Conservation (phyloP, 2,797 vertebrate genomes). For the Acropternis orthonyx region DNA sequence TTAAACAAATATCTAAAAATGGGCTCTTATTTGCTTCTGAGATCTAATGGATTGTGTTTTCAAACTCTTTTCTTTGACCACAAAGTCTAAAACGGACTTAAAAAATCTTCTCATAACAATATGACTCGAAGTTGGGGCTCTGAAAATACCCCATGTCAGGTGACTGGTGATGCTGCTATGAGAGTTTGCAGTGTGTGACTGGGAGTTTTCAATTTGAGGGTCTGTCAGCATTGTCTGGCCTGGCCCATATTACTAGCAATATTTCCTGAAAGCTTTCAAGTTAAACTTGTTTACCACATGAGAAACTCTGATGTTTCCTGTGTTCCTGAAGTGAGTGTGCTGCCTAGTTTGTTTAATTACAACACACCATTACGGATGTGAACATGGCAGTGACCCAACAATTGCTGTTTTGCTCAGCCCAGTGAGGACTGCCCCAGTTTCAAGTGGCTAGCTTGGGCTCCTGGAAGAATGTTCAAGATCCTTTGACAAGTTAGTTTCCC, state of each 20-base stretch:
- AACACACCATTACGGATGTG: background rate
- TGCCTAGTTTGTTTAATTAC: slow-evolving; percentile 20
- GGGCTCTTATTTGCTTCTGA: background rate
- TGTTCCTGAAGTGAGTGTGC: background rate
- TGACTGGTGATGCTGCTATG: background rate
- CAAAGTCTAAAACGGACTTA: background rate
- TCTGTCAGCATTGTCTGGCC: background rate
- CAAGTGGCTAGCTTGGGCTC: background rate
- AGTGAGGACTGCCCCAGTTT: rapidly evolving
- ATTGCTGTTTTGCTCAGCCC: background rate
- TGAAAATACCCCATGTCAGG: background rate
- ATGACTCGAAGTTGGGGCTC: background rate
- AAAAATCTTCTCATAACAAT: background rate
- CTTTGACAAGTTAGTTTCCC: background rate
- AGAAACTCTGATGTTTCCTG: background rate
- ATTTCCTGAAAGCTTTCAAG: slow-evolving; percentile 23
- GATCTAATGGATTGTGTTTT: background rate
- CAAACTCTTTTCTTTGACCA: background rate
- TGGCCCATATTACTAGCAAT: background rate
- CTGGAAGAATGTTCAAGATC: background rate
- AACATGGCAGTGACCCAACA: background rate
- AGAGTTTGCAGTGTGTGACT: background rate
- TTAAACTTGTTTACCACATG: slow-evolving; percentile 20
- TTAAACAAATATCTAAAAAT: background rate
- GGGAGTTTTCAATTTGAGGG: background rate